Evolutionary conservation across 2,888 invertebrate species (phyloP).

Genomic region (Brachypalpus laphriformis): DNA sequence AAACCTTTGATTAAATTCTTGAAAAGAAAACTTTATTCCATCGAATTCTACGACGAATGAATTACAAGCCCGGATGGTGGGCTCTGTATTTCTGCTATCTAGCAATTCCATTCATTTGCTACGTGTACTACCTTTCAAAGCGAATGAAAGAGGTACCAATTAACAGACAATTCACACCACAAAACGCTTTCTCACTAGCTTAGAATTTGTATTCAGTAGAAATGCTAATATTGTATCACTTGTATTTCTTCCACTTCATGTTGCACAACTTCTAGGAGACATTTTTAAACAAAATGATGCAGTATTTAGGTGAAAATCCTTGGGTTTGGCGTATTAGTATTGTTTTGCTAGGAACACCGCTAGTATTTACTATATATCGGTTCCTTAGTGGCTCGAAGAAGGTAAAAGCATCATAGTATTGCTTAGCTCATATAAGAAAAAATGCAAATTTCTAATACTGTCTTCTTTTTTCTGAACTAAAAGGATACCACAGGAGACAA

Average conservation of each 20-base stretch:
- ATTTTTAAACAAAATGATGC: conserved; percentile 89
- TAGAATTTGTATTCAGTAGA: conserved; percentile 26
- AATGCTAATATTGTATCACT: conserved; percentile 52
- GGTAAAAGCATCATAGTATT: conserved; percentile 81
- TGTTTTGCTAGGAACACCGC: conserved; percentile 89
- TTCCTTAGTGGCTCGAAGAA: conserved; percentile 83
- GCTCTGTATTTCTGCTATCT: conserved; percentile 91
- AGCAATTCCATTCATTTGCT: conserved; percentile 87
- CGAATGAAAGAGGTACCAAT: conserved; percentile 86
- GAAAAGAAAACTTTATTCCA: conserved; percentile 88
- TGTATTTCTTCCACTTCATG: conserved; percentile 66
- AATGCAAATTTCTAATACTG: conserved; percentile 7
- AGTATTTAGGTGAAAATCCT: conserved; percentile 92
- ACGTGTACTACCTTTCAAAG: conserved; percentile 87
- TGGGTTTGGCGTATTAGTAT: conserved; percentile 95
- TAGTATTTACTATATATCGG: conserved; percentile 91
- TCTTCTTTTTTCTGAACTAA: conserved; percentile 7
- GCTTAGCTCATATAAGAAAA: neutral
- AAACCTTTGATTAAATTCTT: conserved; percentile 52
- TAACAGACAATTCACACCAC: neutral
- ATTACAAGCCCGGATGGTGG: conserved; percentile 92
- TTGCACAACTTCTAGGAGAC: conserved; percentile 87
- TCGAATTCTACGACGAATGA: conserved; percentile 88
- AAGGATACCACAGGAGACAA: conserved; percentile 83
- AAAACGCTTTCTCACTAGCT: conserved; percentile 7